Conservation (phyloP, 2,888 invertebrate genomes). For the Drosophila cognata region DNA sequence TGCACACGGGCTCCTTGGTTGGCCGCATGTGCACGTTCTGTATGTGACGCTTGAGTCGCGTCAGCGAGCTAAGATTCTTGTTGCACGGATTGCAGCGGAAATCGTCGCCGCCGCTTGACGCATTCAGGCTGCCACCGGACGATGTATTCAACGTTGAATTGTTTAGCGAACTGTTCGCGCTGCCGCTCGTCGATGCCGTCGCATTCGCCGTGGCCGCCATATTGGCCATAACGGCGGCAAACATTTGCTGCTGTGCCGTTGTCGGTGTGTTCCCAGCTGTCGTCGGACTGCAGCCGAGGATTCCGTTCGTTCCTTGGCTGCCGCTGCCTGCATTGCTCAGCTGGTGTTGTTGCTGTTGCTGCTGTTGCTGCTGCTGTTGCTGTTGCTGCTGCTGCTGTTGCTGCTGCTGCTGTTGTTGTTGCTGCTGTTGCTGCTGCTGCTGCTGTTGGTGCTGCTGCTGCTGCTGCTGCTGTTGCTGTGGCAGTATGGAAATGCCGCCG, state of each 20-base stretch:
- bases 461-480: slow-evolving; percentile 36
- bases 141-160: slow-evolving; percentile 67
- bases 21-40: slow-evolving; percentile 96
- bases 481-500: slow-evolving; percentile 47
- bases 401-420: slow-evolving; percentile 33
- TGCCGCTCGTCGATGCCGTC: slow-evolving; percentile 81
- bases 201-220: slow-evolving; percentile 77
- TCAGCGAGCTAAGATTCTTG: slow-evolving; percentile 94
- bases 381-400: slow-evolving; percentile 37
- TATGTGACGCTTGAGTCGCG: slow-evolving; percentile 95
- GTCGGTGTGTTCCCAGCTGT: slow-evolving; percentile 51
- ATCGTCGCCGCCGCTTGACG: slow-evolving; percentile 88
- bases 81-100: slow-evolving; percentile 96
- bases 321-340: slow-evolving; percentile 48
- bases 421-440: slow-evolving; percentile 36
- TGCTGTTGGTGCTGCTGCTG: slow-evolving; percentile 23
- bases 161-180: slow-evolving; percentile 68
- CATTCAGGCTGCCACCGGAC: slow-evolving; percentile 69
- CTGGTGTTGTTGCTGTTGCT: slow-evolving; percentile 30
- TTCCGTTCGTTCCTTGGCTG: slow-evolving; percentile 63
- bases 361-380: slow-evolving; percentile 23
- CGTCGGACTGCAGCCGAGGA: slow-evolving; percentile 63
- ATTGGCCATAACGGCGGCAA: slow-evolving; percentile 82
- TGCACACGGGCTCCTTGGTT: slow-evolving; percentile 95
- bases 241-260: slow-evolving; percentile 78